phyloP scores from a whole-genome alignment of 2,113 vertebrate species.

The Pandion haliaetus region DNA sequence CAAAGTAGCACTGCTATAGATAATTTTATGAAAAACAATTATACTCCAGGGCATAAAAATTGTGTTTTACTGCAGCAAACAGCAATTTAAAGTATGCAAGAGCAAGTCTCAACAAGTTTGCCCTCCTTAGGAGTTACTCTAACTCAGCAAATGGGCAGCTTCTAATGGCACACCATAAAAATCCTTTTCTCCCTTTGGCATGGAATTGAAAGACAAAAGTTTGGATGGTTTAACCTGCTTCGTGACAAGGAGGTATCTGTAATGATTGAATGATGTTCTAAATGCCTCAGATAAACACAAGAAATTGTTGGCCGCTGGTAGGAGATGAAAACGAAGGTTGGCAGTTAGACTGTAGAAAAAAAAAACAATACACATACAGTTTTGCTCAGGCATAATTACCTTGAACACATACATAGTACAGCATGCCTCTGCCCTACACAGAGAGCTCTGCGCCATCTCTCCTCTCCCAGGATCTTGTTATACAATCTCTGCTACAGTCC shows the following conservation, averaged over 20 bases:
- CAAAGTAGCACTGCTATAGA: background rate
- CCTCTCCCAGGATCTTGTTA: background rate
- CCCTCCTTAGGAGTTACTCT: background rate
- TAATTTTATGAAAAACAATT: background rate
- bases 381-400: background rate
- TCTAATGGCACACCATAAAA: background rate
- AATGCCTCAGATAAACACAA: background rate
- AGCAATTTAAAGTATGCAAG: slow-evolving; percentile 18
- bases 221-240: background rate
- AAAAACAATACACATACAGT: too few species aligned
- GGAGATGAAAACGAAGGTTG: background rate
- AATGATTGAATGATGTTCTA: background rate
- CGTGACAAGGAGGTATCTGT: background rate
- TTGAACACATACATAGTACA: background rate
- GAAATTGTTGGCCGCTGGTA: background rate
- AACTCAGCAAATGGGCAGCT: background rate
- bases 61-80: background rate
- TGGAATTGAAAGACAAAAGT: background rate
- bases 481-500: background rate
- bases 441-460: background rate
- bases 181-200: background rate
- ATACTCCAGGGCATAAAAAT: slow-evolving; percentile 7
- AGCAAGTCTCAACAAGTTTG: slow-evolving; percentile 21
- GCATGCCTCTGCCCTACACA: background rate
- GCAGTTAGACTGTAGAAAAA: background rate